Conservation (phyloP, 2,113 vertebrate species). For the Corapipo altera region DNA sequence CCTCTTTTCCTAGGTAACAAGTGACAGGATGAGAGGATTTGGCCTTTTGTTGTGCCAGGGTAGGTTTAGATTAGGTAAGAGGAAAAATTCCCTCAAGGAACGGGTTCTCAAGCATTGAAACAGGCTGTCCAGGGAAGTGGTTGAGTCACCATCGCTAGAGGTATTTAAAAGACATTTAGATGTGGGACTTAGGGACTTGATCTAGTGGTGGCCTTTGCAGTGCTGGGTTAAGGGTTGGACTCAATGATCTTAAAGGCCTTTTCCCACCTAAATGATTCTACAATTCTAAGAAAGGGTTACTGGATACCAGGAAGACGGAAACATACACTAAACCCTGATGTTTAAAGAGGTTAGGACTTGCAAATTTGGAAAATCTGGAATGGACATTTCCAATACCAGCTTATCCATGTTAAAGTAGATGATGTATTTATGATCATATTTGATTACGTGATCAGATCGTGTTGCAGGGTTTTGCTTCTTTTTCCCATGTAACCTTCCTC, state of each 20-base stretch:
- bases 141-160: background rate
- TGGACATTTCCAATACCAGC: background rate
- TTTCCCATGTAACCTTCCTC: background rate
- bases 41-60: rapidly evolving
- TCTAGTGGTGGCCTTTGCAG: background rate
- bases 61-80: background rate
- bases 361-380: background rate
- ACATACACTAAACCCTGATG: background rate
- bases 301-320: background rate
- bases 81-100: background rate
- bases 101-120: background rate
- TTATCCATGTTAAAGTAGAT: background rate
- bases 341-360: background rate
- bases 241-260: background rate
- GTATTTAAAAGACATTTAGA: background rate
- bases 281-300: background rate
- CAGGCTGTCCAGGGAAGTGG: background rate
- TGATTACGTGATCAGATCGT: background rate
- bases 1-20: background rate
- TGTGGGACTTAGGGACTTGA: background rate
- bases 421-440: background rate
- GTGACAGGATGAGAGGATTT: background rate
- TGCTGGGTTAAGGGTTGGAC: background rate
- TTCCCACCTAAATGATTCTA: background rate
- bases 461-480: background rate